phyloP scores from a whole-genome alignment of 2,113 vertebrate genomes.

The Mola mola region DNA sequence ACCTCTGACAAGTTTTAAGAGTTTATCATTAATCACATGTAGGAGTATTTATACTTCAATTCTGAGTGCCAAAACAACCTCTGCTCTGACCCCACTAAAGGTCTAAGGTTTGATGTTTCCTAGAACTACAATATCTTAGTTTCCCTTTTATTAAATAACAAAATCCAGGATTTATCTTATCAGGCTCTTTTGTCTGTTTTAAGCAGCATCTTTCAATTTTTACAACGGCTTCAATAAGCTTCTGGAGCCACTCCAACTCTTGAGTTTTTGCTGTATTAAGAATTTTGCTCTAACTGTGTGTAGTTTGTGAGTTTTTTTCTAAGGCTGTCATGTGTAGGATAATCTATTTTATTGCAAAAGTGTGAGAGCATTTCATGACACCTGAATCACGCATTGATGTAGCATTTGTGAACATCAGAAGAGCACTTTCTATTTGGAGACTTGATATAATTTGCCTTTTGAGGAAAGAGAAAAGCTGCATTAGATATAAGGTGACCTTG shows the following conservation, averaged over 20 bases:
- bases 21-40: constrained; percentile 63
- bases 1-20: constrained; percentile 28
- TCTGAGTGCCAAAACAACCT: constrained; percentile 49
- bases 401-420: constrained; percentile 40
- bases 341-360: constrained; percentile 30
- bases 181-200: constrained; percentile 24
- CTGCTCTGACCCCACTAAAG: not conserved
- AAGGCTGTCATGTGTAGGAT: constrained; percentile 45
- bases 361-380: constrained; percentile 42
- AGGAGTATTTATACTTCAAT: constrained; percentile 46
- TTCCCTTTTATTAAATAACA: constrained; percentile 30
- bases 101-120: constrained; percentile 36
- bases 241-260: constrained; percentile 28
- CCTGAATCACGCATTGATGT: constrained; percentile 36
- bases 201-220: constrained; percentile 18
- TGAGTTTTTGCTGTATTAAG: constrained; percentile 36
- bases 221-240: constrained; percentile 6
- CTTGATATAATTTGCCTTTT: constrained; percentile 42
- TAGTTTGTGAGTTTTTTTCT: constrained; percentile 52
- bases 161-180: constrained; percentile 17
- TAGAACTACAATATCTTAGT: constrained; percentile 35
- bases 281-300: constrained; percentile 52
- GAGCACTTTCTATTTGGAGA: constrained; percentile 29
- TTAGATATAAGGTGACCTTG: constrained; percentile 44
- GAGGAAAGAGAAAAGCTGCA: constrained; percentile 16